Base-by-base conservation (phyloP, 1,140 invertebrate species). In the Cardiocondyla obscurior region DNA sequence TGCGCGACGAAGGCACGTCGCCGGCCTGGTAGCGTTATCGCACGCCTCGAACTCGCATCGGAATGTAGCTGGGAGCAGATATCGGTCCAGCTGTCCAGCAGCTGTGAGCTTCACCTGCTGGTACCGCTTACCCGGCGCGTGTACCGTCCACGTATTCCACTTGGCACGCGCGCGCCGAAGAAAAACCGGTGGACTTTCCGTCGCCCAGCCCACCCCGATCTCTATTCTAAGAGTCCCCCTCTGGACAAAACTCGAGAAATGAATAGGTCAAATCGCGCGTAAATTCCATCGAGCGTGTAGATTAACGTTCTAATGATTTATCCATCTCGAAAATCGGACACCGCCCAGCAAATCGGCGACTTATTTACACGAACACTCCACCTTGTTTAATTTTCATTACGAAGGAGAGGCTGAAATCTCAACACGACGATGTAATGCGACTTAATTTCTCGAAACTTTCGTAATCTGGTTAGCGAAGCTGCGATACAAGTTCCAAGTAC, bases 21-120 rank as follows among this genome's bases (percentile, higher is more conserved):
- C 70, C 51, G 53, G 53, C 53, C n/a, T n/a, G n/a, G 22, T 25
- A 39, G 8, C 39, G 62, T 79, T 79, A 79, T 79, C 72, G 72
- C 72, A 42, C 74, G 62, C 33, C 44, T 67, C 46, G 60, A 22
- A 57, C 62, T 60, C 49, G 79, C 65, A 28, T 67, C 69, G 84
- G 81, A 84, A 85, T 81, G 70, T 86, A 77, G 53, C 87, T 81
- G 55, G 57, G 42, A 82, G 83, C 77, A 85, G 83, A 84, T 90
- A 90, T 90, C 88, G 89, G 88, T 90, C 90, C 90, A 90, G 90
- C 87, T 90, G 90, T 90, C 89, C 89, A 83, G 85, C 90, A 90
- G 90, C 82, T 90, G 88, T 84, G 67, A 49, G 84, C 77, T 86
- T 90, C 90, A 90, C 88, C 90, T 90, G 90, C 88, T 88, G 69